phyloP scores from a whole-genome alignment of 2,888 invertebrate species.

The Brachyptera putata region DNA sequence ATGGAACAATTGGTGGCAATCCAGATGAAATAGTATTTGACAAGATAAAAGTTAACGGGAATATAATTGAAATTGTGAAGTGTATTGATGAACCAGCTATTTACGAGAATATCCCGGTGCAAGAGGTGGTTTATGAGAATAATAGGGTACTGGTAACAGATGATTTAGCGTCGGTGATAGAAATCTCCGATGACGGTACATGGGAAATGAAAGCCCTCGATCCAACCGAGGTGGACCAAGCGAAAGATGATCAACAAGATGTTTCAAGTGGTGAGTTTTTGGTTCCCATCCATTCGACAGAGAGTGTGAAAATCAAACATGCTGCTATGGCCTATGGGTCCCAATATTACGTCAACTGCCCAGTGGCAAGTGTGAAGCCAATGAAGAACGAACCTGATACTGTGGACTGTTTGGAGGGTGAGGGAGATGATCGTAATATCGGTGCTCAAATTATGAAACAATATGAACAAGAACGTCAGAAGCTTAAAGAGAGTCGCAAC shows the following conservation, averaged over 20 bases:
- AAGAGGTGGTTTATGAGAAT: slow-evolving; percentile 18
- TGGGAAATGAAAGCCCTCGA: slow-evolving; percentile 31
- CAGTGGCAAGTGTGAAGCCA: slow-evolving; percentile 29
- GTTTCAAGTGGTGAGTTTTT: slow-evolving; percentile 21
- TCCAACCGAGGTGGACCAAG: slow-evolving; percentile 23
- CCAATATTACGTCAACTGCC: slow-evolving; percentile 31
- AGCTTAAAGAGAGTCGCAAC: slow-evolving; percentile 27
- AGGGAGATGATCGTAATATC: slow-evolving; percentile 25
- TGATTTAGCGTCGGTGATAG: slow-evolving; percentile 26
- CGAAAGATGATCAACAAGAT: slow-evolving; percentile 20
- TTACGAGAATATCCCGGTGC: slow-evolving; percentile 12
- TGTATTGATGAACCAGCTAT: slow-evolving; percentile 15
- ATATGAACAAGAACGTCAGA: slow-evolving; percentile 31
- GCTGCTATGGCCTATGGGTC: slow-evolving; percentile 28
- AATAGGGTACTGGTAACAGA: slow-evolving; percentile 12
- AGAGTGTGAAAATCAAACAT: slow-evolving; percentile 30
- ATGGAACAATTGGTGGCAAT: not conserved
- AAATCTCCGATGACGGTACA: slow-evolving; percentile 33
- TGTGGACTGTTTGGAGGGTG: not conserved
- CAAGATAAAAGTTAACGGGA: slow-evolving; percentile 14
- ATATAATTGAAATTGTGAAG: slow-evolving; percentile 17
- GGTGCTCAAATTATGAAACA: slow-evolving; percentile 33
- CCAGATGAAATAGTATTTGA: not conserved
- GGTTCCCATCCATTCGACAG: slow-evolving; percentile 24
- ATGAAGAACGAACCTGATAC: slow-evolving; percentile 18